Base-by-base conservation (phyloP, 1,140 invertebrate species). In the Phymorhynchus buccinoides region DNA sequence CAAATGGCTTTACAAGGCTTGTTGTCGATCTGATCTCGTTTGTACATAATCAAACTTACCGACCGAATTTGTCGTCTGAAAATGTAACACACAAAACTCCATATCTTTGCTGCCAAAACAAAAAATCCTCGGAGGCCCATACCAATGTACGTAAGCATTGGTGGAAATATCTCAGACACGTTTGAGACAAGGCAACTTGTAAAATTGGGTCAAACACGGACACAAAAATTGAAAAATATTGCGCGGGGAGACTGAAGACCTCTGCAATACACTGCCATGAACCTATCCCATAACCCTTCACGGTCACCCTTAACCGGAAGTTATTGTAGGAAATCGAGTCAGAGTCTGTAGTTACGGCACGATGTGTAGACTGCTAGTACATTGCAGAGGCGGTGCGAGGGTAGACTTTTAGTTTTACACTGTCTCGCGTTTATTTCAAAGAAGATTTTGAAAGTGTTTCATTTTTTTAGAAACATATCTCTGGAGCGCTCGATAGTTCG, bases 11-110 rank as follows among this genome's bases (percentile, higher is more conserved):
- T 0, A 52, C 48, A 52, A 52, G 12, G 48, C 48, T 52, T 18
- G 48, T 52, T 52, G 48, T 18, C 48, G 48, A 14, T n/a, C n/a
- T n/a, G n/a, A 27, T 62, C 56, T 62, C n/a, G 56, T 62, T 62
- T 62, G 56, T 27, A 62, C 4, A 62, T n/a, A 62, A 27, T 27
- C 14, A 79, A 79, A 96, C 96, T 96, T 96, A 98, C 97, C 94
- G 97, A 95, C 95, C 97, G 96, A 94, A 97, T 96, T 95, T 98
- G 97, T 95, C 98, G 97, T 95, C 97, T 97, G 93, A 98, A 95
- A 94, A 98, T 96, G 96, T 97, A 99, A 95, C 97, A 98, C 94
- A 99, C 95, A 95, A 97, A 99, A 95, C 96, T 98, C 97, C 98
- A 99, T 94, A 99, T 96, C 95, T 97, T 97, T 92, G 97, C 97